Percentiles rank a stretch among this genome's conserved stretches.
Conservation (phyloP, 2,888 invertebrate species). For the Conops quadrifasciatus region DNA sequence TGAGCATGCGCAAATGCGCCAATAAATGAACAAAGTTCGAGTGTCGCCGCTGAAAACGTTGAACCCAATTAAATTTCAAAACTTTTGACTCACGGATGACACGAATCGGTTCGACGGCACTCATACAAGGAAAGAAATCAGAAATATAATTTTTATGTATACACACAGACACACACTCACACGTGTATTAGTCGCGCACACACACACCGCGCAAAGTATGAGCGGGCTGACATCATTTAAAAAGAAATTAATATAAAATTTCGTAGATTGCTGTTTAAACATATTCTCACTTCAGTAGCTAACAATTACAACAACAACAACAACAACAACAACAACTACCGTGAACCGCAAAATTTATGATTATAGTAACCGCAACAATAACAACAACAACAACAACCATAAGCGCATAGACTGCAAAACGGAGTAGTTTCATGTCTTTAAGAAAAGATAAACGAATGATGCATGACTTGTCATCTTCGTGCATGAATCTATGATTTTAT, state of each 20-base stretch:
- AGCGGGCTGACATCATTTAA: too few species aligned
- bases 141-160: too few species aligned
- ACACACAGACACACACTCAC: neutral
- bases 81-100: neutral
- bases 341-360: neutral
- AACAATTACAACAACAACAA: neutral
- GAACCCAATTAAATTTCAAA: slow-evolving; percentile 36
- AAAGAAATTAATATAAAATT: too few species aligned
- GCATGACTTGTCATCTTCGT: too few species aligned
- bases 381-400: neutral
- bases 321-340: neutral
- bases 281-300: neutral
- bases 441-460: too few species aligned
- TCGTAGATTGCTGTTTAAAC: too few species aligned
- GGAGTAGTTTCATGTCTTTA: too few species aligned
- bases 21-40: neutral
- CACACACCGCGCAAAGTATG: too few species aligned
- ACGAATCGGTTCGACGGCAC: neutral
- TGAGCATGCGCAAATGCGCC: too few species aligned
- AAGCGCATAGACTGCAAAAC: neutral
- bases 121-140: too few species aligned
- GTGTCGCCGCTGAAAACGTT: slow-evolving; percentile 8
- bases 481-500: too few species aligned
- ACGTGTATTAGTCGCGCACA: too few species aligned
- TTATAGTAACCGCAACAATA: slow-evolving; percentile 16